These are phyloP conservation scores for Pararge aegeria DNA, from an alignment of 1,140 invertebrate species.

Conservation along the genomic window DNA sequence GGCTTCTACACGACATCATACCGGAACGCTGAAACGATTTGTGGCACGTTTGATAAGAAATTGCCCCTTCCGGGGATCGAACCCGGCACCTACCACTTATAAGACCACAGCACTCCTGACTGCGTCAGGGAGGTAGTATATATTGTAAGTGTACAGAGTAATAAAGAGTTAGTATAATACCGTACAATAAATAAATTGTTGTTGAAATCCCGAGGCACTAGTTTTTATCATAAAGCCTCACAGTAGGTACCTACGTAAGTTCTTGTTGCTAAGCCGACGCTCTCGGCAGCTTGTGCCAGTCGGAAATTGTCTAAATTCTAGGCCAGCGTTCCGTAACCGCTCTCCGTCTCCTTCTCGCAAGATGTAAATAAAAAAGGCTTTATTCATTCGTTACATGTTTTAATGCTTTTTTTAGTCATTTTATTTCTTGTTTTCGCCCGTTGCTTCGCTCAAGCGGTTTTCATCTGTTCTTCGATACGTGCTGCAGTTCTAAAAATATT, in stretches of 20 bases:
- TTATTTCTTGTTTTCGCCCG: not conserved
- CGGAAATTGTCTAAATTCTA: slow-evolving; percentile 75
- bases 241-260: not conserved
- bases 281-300: slow-evolving; percentile 42
- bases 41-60: no score
- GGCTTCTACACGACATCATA: no score
- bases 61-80: no score
- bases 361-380: slow-evolving; percentile 22
- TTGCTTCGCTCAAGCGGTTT: not conserved
- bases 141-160: no score
- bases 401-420: not conserved
- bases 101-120: no score
- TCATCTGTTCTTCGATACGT: not conserved
- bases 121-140: no score
- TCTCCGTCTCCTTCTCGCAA: slow-evolving; percentile 43
- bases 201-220: no score
- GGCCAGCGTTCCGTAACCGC: slow-evolving; percentile 49
- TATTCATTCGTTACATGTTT: slow-evolving; percentile 11
- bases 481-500: no score
- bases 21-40: no score
- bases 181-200: no score
- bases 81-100: no score
- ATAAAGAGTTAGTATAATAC: no score
- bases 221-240: not conserved
- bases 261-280: slow-evolving; percentile 52